Base-by-base conservation (phyloP, 2,888 invertebrate species). In the Hydrotaea cyrtoneurina region DNA sequence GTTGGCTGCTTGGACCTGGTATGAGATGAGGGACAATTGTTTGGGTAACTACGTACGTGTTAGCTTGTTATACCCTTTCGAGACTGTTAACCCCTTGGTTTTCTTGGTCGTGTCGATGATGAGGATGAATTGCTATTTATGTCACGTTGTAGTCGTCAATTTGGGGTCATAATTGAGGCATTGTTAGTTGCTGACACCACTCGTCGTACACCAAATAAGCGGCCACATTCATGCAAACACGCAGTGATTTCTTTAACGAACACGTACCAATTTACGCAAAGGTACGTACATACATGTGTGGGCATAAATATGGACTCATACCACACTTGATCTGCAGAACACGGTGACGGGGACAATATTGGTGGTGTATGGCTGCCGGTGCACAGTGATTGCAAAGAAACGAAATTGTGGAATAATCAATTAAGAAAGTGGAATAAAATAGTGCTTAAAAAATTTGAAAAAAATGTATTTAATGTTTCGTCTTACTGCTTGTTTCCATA, bases 131-230 rank as follows among this genome's bases (percentile, higher is more conserved):
- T 83, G 77, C 53, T 23, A 80, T 66, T 77, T 83, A 77, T 80
- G 77, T 83, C 83, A 83, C 83, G 83, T 83, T 78, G 53, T 69
- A 46, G 31, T 78, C 74, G 74, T 80, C 53, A 80, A 75, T 80
- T 78, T 80, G 46, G 23, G 69, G 69, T 69, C 17, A 69, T 69
- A 69, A 69, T 69, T 69, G 69, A 21, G 69, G 46, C 69, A 69
- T 69, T 69, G 69, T 69, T 69, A 4, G 26, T 50, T 78, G 31
- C 55, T 31, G 64, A 19, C 11, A 36, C 39, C 21, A 50, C 50
- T 31, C 31, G 31, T 31, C 31, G 13, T 15, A 50, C n/a, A n/a
- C 13, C 15, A 31, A 62, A 62, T 4, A 62, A 59, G 26, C 59
- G n/a, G 13, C 26, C 50, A 50, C n/a, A n/a, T 50, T 50, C 50